Percentiles rank a stretch among this genome's conserved stretches.
phyloP scores from a whole-genome alignment of 2,797 vertebrate genomes.

The Hemitrygon akajei region DNA sequence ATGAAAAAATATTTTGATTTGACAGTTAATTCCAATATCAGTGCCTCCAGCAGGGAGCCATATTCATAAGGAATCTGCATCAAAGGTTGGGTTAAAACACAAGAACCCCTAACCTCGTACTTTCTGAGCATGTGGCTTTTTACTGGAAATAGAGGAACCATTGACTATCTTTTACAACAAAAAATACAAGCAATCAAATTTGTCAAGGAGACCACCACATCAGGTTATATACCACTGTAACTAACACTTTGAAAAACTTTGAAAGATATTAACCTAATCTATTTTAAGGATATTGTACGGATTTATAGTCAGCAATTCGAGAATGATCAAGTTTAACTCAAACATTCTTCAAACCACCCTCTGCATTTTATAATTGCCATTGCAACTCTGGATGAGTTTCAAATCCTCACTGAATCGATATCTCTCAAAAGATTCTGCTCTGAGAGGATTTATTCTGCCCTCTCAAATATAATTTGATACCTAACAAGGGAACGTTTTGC shows the following conservation, averaged over 20 bases:
- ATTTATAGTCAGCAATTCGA: not conserved
- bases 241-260: not conserved
- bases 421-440: conserved; percentile 12
- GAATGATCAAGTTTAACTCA: not conserved
- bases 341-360: not conserved
- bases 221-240: not conserved
- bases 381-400: not conserved
- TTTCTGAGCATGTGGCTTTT: not conserved
- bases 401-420: conserved; percentile 14
- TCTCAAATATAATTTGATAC: conserved; percentile 4
- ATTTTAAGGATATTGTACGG: not conserved
- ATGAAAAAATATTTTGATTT: not conserved
- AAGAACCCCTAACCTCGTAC: not conserved
- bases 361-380: not conserved
- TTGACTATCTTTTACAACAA: not conserved
- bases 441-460: not conserved
- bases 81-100: not conserved
- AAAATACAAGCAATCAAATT: not conserved
- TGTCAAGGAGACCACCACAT: not conserved
- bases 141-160: not conserved
- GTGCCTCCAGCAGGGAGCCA: not conserved
- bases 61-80: not conserved
- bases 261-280: not conserved
- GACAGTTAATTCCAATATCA: not conserved
- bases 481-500: not conserved